Conservation (phyloP, 2,797 vertebrate genomes). For the Limnodromus scolopaceus region DNA sequence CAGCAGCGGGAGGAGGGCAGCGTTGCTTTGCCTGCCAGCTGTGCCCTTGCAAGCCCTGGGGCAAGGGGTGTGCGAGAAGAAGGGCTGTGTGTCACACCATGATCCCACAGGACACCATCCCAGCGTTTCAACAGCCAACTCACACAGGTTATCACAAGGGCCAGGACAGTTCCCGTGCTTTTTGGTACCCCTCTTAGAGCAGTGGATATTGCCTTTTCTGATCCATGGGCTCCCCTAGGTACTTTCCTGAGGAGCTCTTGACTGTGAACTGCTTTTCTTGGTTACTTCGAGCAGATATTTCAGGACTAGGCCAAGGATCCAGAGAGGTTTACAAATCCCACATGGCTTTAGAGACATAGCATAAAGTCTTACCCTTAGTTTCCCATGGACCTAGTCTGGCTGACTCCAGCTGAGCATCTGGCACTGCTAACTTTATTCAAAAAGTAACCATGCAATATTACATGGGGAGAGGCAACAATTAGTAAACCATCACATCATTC, state of each 20-base stretch:
- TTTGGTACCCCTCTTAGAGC: neutral
- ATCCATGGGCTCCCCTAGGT: neutral
- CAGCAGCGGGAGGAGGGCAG: neutral
- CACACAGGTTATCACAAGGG: rapidly evolving
- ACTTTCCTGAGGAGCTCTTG: neutral
- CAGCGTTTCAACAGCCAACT: neutral
- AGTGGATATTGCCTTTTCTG: rapidly evolving
- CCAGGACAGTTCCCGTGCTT: neutral
- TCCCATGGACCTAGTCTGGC: neutral
- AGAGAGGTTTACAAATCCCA: neutral
- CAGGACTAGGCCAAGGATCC: neutral
- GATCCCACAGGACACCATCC: rapidly evolving
- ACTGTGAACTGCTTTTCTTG: neutral
- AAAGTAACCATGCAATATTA: neutral
- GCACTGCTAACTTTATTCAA: neutral
- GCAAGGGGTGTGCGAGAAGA: neutral
- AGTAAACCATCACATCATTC: neutral
- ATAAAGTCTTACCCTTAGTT: neutral
- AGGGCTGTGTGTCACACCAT: neutral
- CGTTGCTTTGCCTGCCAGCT: rapidly evolving
- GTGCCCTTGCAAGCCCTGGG: neutral
- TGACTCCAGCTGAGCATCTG: neutral
- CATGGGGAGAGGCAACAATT: neutral
- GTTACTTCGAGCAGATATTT: neutral
- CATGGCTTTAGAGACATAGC: neutral